Conservation (phyloP, 1,140 invertebrate genomes). For the Bombus polaris region DNA sequence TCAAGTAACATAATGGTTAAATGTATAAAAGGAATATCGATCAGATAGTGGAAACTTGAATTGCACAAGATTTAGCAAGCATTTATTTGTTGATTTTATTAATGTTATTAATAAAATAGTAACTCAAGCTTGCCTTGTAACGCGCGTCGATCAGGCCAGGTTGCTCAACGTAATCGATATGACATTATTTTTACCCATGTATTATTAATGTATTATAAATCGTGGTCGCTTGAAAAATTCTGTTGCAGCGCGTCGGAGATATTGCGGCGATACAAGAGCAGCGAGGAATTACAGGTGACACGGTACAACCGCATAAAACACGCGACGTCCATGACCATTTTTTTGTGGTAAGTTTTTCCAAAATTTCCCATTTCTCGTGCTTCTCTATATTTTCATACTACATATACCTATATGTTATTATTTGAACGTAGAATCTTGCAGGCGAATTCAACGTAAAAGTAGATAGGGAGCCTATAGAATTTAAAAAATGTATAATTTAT, state of each 20-base stretch:
- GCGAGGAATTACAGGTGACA: slow-evolving; percentile 80
- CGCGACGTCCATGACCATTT: slow-evolving; percentile 74
- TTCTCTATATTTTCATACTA: too few relatives aligned
- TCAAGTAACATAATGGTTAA: neutral
- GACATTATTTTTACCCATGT: slow-evolving; percentile 49
- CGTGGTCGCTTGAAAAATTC: slow-evolving; percentile 46
- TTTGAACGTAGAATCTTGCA: too few relatives aligned
- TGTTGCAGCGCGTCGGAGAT: slow-evolving; percentile 83
- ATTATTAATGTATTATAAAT: slow-evolving; percentile 42
- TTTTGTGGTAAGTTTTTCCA: slow-evolving; percentile 80
- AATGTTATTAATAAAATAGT: slow-evolving; percentile 21
- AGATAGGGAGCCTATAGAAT: neutral
- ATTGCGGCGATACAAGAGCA: slow-evolving; percentile 80
- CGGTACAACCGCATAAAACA: slow-evolving; percentile 82
- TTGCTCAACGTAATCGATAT: slow-evolving; percentile 35
- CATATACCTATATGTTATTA: too few relatives aligned
- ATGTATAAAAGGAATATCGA: neutral
- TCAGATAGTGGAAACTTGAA: neutral
- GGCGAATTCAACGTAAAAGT: too few relatives aligned
- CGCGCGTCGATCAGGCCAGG: neutral
- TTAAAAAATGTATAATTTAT: neutral
- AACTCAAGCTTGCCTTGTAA: neutral
- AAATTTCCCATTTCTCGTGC: neutral
- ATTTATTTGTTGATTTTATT: neutral
- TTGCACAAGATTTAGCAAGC: too few relatives aligned